Evolutionary conservation across 2,888 invertebrate genomes (phyloP).

Genomic region (Meandrusa payeni): DNA sequence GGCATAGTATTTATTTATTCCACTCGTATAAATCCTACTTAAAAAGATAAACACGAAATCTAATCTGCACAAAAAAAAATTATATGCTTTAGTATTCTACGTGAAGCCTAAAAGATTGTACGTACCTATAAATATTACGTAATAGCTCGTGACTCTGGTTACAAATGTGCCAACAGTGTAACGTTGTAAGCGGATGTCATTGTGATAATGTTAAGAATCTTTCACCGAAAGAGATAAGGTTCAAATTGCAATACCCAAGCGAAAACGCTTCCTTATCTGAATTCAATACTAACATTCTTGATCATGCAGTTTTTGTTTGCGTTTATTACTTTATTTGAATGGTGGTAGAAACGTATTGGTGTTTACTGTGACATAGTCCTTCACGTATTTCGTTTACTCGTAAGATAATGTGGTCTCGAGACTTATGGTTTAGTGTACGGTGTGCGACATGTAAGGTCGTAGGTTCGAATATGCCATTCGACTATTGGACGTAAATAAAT

Average conservation of each 20-base stretch:
- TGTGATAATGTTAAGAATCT: slow-evolving; percentile 41
- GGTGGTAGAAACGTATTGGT: slow-evolving; percentile 34
- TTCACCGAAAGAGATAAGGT: slow-evolving; percentile 37
- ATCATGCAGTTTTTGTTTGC: slow-evolving; percentile 52
- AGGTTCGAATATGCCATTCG: too few species aligned
- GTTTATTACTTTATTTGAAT: slow-evolving; percentile 46
- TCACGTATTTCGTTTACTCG: background rate
- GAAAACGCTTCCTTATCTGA: slow-evolving; percentile 44
- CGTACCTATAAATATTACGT: slow-evolving; percentile 56
- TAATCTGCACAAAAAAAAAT: slow-evolving; percentile 32
- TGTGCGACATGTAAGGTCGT: too few species aligned
- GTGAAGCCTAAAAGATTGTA: slow-evolving; percentile 52
- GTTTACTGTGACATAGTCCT: background rate
- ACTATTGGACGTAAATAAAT: too few species aligned
- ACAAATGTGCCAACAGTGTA: slow-evolving; percentile 49
- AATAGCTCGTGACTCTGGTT: slow-evolving; percentile 77
- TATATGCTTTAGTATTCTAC: slow-evolving; percentile 47
- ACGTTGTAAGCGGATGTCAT: slow-evolving; percentile 49
- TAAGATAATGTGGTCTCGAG: too few species aligned
- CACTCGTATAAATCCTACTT: slow-evolving; percentile 29
- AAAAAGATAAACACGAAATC: slow-evolving; percentile 34
- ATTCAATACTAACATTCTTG: slow-evolving; percentile 56
- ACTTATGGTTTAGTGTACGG: too few species aligned
- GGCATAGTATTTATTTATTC: slow-evolving; percentile 20
- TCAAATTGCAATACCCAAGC: slow-evolving; percentile 22